Percentiles rank a stretch among this genome's conserved stretches.
Conservation (phyloP, 2,113 vertebrate genomes). For the Rhabdornis inornatus region DNA sequence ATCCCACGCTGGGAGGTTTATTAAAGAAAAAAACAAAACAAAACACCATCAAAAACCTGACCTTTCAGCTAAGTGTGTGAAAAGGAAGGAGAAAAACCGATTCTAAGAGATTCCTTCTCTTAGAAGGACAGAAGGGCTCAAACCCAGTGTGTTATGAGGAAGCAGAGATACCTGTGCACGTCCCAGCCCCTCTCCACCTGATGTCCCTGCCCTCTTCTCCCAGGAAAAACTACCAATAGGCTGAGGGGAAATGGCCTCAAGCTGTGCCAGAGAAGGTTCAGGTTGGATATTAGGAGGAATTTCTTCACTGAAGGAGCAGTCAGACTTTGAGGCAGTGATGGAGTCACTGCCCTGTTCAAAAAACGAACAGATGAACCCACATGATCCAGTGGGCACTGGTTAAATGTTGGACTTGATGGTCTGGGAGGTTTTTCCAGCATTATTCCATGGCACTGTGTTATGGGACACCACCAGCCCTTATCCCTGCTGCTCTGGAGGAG, state of each 20-base stretch:
- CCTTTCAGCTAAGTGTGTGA: background rate
- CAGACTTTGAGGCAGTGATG: background rate
- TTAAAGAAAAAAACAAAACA: background rate
- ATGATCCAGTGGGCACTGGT: fast-evolving
- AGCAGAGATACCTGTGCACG: background rate
- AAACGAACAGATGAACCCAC: fast-evolving
- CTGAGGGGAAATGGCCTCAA: fast-evolving
- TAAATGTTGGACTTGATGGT: background rate
- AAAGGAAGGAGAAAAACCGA: background rate
- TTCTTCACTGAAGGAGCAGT: background rate
- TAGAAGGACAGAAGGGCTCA: background rate
- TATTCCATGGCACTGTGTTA: fast-evolving
- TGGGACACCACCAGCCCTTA: background rate
- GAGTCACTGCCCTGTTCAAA: background rate
- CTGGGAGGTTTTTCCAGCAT: background rate
- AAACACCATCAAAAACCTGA: background rate
- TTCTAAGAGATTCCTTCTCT: background rate
- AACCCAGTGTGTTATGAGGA: background rate
- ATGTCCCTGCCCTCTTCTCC: background rate
- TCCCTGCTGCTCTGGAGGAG: background rate
- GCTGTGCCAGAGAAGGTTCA: background rate
- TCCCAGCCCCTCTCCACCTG: background rate
- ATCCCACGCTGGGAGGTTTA: background rate
- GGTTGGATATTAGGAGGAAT: background rate
- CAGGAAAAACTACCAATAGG: background rate